Base-by-base conservation (phyloP, 1,140 invertebrate species). In the Acromyrmex echinatior region DNA sequence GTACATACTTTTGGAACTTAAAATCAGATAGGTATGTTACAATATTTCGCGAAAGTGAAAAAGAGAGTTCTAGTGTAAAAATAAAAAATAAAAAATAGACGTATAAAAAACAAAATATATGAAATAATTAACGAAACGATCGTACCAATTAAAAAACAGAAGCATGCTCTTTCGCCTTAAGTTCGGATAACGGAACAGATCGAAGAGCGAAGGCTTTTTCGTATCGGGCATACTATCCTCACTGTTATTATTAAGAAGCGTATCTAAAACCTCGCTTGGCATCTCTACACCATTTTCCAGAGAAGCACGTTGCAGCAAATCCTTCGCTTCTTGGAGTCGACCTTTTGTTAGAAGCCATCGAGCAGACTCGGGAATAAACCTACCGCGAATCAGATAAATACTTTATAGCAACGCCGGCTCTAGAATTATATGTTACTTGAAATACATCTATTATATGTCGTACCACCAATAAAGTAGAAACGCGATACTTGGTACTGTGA, bases 391-490 rank as follows among this genome's bases (percentile, higher is more conserved):
- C 5, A n/a, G 14, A 28, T 76, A 25, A 25, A 25, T 21, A 82
- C 7, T 14, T 56, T 35, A 58, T 84, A 31, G 10, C 28, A n/a
- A 85, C 9, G 28, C 5, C 53, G 28, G 85, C 18, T 66, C 6
- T 12, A 12, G 14, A 79, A 51, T 87, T 70, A 35, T 21, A 21
- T 10, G 14, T 53, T 39, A 87, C 39, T 5, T 53, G 14, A 3
- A 18, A 58, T 53, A 49, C 2, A 49, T 12, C 35, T 81, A 53
- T 28, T 62, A 63, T 49, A 14, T 21, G 6, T 51, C 96, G 94
- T 95, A 97, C 98, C 98, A 98, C 94, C 98, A 98, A 92, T 98
- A 98, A 58, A 96, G 92, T 51, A 98, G 95, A 86, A 98, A 97
- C 5, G 96, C 91, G 14, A 98, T 88, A 84, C 97, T 97, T 1